These are phyloP conservation scores for Neolamprologus multifasciatus DNA, from an alignment of 2,797 vertebrate species.

Conservation along the genomic window DNA sequence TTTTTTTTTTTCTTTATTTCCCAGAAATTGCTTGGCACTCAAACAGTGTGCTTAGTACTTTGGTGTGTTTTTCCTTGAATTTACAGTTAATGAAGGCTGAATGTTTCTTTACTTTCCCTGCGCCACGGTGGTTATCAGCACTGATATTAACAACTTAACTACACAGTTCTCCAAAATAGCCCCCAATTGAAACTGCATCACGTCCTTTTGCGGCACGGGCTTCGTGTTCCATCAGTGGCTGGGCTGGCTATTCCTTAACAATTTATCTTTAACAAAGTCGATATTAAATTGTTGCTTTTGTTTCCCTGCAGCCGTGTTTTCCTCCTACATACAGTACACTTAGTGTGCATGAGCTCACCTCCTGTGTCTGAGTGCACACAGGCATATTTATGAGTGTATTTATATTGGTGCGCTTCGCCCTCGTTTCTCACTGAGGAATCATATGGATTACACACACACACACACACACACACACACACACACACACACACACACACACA, in stretches of 20 bases:
- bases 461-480: not conserved
- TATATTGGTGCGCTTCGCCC: constrained; percentile 1
- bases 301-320: not conserved
- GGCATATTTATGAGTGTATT: constrained; percentile 2
- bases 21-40: constrained; percentile 30
- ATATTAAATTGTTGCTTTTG: not conserved
- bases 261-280: not conserved
- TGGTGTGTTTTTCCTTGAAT: constrained; percentile 8
- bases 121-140: not conserved
- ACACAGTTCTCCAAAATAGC: not conserved
- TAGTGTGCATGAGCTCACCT: not conserved
- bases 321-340: not conserved
- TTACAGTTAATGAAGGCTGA: constrained; percentile 10
- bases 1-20: not conserved
- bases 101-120: not conserved
- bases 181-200: not conserved
- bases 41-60: not conserved
- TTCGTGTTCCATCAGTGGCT: not conserved
- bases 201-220: not conserved
- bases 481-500: not conserved
- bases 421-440: constrained; percentile 18
- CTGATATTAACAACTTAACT: not conserved
- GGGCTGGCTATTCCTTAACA: not conserved
- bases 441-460: not conserved
- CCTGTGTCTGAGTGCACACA: constrained; percentile 2